Evolutionary conservation across 2,888 invertebrate genomes (phyloP).

Genomic region (Epirrhoe tristata): DNA sequence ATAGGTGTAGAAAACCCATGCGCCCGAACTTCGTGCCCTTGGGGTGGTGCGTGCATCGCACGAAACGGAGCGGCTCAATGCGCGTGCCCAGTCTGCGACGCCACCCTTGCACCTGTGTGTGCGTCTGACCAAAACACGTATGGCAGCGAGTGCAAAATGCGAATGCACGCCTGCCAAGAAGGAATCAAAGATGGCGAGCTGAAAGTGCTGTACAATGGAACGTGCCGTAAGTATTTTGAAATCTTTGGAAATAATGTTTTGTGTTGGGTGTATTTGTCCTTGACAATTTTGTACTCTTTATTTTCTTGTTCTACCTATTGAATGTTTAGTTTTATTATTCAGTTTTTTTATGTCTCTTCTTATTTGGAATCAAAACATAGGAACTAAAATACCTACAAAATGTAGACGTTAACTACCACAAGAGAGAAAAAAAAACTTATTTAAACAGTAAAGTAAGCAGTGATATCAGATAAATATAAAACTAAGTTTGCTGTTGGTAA

Average conservation of each 20-base stretch:
- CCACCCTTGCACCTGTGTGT: constrained; percentile 90
- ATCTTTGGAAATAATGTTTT: too few species aligned
- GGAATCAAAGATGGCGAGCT: constrained; percentile 88
- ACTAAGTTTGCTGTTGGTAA: background rate
- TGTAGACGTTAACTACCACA: too few species aligned
- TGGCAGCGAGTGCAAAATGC: constrained; percentile 92
- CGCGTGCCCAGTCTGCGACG: constrained; percentile 90
- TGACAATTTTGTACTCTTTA: too few species aligned
- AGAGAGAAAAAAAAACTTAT: background rate
- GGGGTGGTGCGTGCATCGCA: constrained; percentile 88
- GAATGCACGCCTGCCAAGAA: constrained; percentile 92
- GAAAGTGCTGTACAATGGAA: constrained; percentile 86
- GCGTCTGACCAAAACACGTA: constrained; percentile 92
- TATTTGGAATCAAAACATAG: too few species aligned
- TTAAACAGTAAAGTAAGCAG: background rate
- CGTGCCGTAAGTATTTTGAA: constrained; percentile 72
- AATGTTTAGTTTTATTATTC: too few species aligned
- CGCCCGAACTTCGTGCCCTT: constrained; percentile 85
- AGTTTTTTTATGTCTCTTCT: too few species aligned
- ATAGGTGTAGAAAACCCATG: constrained; percentile 86
- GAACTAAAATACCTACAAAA: too few species aligned
- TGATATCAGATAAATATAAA: background rate
- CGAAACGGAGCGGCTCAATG: constrained; percentile 87
- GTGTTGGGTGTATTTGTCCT: too few species aligned
- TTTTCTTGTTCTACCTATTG: too few species aligned